These are phyloP conservation scores for Thomomys bottae DNA, from an alignment of 2,113 vertebrate genomes.

Conservation along the genomic window DNA sequence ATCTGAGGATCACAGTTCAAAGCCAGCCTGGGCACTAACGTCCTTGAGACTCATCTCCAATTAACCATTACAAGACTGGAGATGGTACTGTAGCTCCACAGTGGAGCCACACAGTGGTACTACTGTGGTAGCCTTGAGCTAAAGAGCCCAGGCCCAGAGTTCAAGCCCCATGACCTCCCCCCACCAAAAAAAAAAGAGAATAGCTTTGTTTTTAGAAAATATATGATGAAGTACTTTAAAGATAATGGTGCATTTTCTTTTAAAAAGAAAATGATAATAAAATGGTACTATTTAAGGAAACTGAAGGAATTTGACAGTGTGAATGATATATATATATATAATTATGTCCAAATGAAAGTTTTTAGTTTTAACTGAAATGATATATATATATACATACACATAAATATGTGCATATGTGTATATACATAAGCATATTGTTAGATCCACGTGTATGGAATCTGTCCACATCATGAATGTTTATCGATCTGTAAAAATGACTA, in stretches of 20 bases:
- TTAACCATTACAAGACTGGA: too few species aligned
- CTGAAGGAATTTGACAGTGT: not conserved
- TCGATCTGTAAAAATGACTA: not conserved
- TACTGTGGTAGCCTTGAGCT: too few species aligned
- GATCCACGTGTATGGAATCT: too few species aligned
- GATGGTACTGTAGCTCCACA: too few species aligned
- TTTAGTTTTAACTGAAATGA: constrained; percentile 27
- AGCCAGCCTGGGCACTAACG: too few species aligned
- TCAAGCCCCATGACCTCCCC: too few species aligned
- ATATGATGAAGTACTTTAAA: not conserved
- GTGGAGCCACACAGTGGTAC: too few species aligned
- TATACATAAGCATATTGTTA: not conserved
- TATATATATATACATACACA: not conserved
- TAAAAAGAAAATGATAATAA: constrained; percentile 47
- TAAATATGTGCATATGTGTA: not conserved
- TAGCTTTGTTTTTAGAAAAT: constrained; percentile 7
- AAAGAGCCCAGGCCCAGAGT: too few species aligned
- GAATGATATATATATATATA: not conserved
- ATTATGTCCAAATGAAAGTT: constrained; percentile 34
- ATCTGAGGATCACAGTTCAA: too few species aligned
- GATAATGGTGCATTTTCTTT: not conserved
- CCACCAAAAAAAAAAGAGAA: too few species aligned
- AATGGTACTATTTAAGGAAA: constrained; percentile 7
- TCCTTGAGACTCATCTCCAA: too few species aligned
- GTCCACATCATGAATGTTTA: not conserved